Conservation (phyloP, 2,113 vertebrate species). For the Passer domesticus region DNA sequence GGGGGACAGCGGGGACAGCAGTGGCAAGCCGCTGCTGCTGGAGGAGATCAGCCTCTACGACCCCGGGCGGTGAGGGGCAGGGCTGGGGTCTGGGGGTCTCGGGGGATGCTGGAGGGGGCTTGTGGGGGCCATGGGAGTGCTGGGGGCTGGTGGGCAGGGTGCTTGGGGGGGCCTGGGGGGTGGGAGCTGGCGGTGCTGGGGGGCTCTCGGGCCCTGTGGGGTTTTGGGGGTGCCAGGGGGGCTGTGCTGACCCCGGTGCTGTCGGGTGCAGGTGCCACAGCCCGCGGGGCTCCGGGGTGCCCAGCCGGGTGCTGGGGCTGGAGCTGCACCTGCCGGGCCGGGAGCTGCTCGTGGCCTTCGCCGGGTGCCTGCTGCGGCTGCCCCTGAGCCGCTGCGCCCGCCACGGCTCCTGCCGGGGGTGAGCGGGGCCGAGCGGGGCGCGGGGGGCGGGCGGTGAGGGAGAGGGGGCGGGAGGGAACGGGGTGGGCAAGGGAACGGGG, state of each 20-base stretch:
- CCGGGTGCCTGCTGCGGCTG: conserved; percentile 13
- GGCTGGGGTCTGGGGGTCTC: too few species aligned
- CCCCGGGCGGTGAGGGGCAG: conserved; percentile 76
- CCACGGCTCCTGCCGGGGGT: conserved; percentile 51
- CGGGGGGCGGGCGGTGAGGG: too few species aligned
- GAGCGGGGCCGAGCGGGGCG: neutral
- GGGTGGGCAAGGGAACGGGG: too few species aligned
- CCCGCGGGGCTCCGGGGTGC: neutral
- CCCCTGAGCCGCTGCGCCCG: neutral
- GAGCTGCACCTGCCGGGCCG: neutral
- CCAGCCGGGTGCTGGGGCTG: conserved; percentile 34
- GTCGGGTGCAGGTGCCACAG: neutral
- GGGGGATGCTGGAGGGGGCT: too few species aligned
- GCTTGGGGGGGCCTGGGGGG: too few species aligned
- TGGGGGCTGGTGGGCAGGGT: too few species aligned
- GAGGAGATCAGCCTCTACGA: conserved; percentile 91
- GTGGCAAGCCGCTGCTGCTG: conserved; percentile 77
- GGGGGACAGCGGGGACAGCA: conserved; percentile 57
- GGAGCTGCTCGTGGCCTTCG: conserved; percentile 13
- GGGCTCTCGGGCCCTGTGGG: too few species aligned
- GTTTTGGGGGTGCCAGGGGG: too few species aligned
- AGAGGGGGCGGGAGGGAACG: too few species aligned
- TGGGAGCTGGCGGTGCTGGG: too few species aligned
- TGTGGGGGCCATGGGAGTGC: too few species aligned
- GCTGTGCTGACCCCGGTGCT: neutral